Base-by-base conservation (phyloP, 2,888 invertebrate genomes). In the Volucella inflata region DNA sequence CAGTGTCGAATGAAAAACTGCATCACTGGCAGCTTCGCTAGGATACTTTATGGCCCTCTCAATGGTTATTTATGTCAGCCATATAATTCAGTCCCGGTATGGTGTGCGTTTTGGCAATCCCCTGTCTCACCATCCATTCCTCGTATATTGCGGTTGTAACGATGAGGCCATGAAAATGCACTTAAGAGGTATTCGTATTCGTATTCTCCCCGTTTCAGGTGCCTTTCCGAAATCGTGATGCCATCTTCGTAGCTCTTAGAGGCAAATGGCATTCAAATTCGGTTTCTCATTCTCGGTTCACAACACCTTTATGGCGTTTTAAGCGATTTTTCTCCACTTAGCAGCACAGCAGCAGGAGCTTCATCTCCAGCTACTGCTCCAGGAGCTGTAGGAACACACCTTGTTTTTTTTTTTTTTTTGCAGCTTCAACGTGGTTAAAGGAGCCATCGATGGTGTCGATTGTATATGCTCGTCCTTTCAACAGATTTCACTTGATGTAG, bases 1-100 rank as follows among this genome's bases (percentile, higher is more conserved):
- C 81, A 81, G 72, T 81, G 81, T 68, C 81, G 80, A 85, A 72
- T 85, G 80, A 85, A 72, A 79, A 85, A 67, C 76, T 85, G 85
- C 85, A 85, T 85, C 72, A 46, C 67, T 83, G 72, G 76, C 76
- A 76, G 67, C 81, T 81, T 81, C 76, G 57, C 72, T 67, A 76
- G 76, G 62, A 81, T 81, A 72, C 77, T 85, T 85, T 85, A 85
- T 85, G 85, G 68, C 76, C 72, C 85, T 81, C 77, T 85, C 85
- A 85, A 85, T 80, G 71, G 85, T 85, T 85, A 85, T 85, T 85
- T 81, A 85, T 85, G 57, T 77, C 85, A 76, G 85, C 81, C 80
- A 85, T 85, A 85, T 85, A 85, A 81, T 81, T 80, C 76, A 81
- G 80, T 77, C 68, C 72, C 60, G 62, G 50, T 38, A 21, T 16